Base-by-base conservation (phyloP, 2,113 vertebrate genomes). In the Seriola dumerili region DNA sequence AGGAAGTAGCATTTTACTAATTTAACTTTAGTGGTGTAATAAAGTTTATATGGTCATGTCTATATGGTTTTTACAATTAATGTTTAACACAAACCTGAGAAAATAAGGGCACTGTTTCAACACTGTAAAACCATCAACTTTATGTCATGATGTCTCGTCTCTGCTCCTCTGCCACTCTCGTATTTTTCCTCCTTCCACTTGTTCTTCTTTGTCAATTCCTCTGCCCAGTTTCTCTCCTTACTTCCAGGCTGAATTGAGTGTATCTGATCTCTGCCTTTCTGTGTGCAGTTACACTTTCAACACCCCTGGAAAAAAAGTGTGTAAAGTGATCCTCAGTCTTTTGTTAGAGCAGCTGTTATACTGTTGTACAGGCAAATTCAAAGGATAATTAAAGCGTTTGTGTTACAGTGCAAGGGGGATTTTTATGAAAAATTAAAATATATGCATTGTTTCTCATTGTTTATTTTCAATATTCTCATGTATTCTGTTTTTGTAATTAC, bases 311-410 rank as follows among this genome's bases (percentile, higher is more conserved):
- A 32, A 63, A 52, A 40, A n/a, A 23, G 38, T 21, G 58, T 64
- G 46, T 57, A 46, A 62, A 63, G 34, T 9, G 9, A 50, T 65
- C 44, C 17, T 59, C 40, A n/a, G 25, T 73, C 63, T 55, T 77
- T 59, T 59, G 74, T 65, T 52, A 44, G 36, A 77, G 52, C 61
- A 77, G 61, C 61, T 83, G 21, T 54, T 57, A 57, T n/a, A 55
- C 54, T 55, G 8, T 10, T 23, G 54, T 1, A 23, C 9, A 55
- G 21, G 8, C 52, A 54, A 17, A 16, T 25, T 57, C 3, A 4
- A 25, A 11, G 58, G 17, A 72, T 48, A 67, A 72, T 34, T 34
- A 42, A 78, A 68, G 62, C 2, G 1, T 19, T n/a, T 54, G 44
- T 1, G 0, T 54, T 72, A 25, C 16, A 68, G 44, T 57, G 12